Conservation (phyloP, 2,113 vertebrate species). For the Machaerirhynchus nigripectus region DNA sequence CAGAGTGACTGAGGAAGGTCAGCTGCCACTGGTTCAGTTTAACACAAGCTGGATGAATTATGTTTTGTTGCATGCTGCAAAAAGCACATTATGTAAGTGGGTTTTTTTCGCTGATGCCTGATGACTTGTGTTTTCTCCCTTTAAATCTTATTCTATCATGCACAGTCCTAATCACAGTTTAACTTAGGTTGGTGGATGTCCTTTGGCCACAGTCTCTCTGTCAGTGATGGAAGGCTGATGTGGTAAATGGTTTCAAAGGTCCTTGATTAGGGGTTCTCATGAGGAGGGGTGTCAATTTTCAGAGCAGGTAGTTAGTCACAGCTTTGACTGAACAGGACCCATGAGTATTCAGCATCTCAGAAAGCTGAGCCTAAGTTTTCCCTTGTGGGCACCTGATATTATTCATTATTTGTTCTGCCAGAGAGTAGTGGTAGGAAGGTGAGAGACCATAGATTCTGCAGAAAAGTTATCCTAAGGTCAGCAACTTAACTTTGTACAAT, state of each 20-base stretch:
- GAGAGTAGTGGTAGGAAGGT: not conserved
- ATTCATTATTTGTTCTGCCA: not conserved
- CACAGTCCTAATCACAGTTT: not conserved
- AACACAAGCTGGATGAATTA: not conserved
- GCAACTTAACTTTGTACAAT: not conserved
- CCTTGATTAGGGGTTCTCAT: not conserved
- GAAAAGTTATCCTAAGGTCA: not conserved
- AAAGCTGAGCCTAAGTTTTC: not conserved
- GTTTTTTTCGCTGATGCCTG: not conserved
- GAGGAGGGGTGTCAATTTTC: not conserved
- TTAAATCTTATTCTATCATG: rapidly evolving
- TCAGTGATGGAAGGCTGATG: not conserved
- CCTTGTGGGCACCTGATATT: not conserved
- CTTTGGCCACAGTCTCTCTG: not conserved
- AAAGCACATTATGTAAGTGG: not conserved
- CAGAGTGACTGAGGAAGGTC: constrained; percentile 45
- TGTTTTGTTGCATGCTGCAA: not conserved
- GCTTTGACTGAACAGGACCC: not conserved
- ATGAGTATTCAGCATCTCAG: not conserved
- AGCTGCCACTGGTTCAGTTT: constrained; percentile 3
- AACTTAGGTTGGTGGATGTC: not conserved
- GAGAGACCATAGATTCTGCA: not conserved
- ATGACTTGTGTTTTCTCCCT: not conserved
- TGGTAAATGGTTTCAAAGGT: not conserved
- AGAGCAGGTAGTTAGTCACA: not conserved